Evolutionary conservation across 2,113 vertebrate species (phyloP), one percentile per base, ranked within the genome.

Genomic region (Pangasianodon gigas): DNA sequence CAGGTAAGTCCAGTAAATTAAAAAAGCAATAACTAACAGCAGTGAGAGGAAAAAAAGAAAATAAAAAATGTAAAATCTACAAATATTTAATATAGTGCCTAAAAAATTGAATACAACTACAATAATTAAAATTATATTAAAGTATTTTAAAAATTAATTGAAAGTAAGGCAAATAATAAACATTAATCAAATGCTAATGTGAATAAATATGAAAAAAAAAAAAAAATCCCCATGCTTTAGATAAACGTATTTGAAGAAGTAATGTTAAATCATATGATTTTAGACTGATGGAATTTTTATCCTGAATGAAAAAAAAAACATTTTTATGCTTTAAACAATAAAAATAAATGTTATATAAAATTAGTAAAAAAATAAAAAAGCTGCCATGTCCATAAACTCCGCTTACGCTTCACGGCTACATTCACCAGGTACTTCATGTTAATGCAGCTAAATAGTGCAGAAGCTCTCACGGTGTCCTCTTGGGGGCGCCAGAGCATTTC

Each of bases 401-500:
- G 54, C 54, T 56, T 14, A 60, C 6, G 58, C 58, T 21, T 7
- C 60, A 65, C 0, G 0, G 37, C 37, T 62, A 7, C 9, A 2
- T n/a, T 67, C 3, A 4, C 3, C 24, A 0, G 7, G 2, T 6
- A 74, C 6, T 8, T 74, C 6, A 2, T 71, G 8, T 18, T 82
- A 54, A 58, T 24, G 14, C 3, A 58, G 37, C 0, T 6, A 75
- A 54, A 41, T 26, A 37, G 21, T 24, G 46, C 2, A 10, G 32
- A 46, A 56, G 52, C 1, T 85, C 69, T 90, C n/a, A 11, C 11
- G 21, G 26, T 92, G 87, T 92, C 92, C 96, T 92, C 89, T 91
- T 88, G 95, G 90, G 93, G 95, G 95, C 83, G 94, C 94, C 92
- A 90, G 67, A 89, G 93, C 75, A 29, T 91, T 93, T 94, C 29